A percentile compares a stretch with the other conserved stretches of the same genome.
These are phyloP conservation scores for Neolamprologus kungweensis DNA, from an alignment of 2,113 vertebrate genomes.

Conservation along the genomic window DNA sequence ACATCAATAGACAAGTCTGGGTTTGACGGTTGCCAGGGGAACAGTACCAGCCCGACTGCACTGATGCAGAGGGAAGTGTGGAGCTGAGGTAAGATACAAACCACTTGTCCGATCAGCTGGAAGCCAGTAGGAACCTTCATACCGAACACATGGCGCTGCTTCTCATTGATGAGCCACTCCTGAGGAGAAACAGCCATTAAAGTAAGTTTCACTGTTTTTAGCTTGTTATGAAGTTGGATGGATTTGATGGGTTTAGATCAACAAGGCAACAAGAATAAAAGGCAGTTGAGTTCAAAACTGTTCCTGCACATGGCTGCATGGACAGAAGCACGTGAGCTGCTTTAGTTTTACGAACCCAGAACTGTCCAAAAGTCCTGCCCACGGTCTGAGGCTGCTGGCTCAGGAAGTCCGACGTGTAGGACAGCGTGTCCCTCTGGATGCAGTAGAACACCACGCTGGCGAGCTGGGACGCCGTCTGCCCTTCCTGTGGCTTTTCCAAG, in stretches of 20 bases:
- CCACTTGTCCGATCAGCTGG: constrained; percentile 83
- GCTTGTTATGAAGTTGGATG: accelerated
- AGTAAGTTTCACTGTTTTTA: not conserved
- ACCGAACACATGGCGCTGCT: constrained; percentile 68
- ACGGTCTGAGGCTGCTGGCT: constrained; percentile 32
- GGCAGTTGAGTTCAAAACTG: not conserved
- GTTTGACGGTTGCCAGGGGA: no score
- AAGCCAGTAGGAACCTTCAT: constrained; percentile 82
- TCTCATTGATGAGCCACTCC: constrained; percentile 77
- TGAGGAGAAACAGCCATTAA: not conserved
- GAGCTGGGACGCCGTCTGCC: constrained; percentile 63
- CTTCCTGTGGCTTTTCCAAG: constrained; percentile 71
- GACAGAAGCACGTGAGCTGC: not conserved
- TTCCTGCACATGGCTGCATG: not conserved
- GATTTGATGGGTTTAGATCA: not conserved
- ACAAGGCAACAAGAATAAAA: not conserved
- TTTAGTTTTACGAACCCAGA: constrained; percentile 66
- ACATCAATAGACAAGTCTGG: no score
- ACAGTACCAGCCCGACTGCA: not conserved
- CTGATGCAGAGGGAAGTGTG: accelerated
- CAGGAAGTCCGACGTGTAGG: constrained; percentile 65
- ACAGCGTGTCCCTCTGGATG: constrained; percentile 58
- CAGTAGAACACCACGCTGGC: constrained; percentile 82
- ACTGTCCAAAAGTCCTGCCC: constrained; percentile 65
- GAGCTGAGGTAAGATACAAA: constrained; percentile 24